phyloP scores from a whole-genome alignment of 1,140 invertebrate genomes.

The Trachelipus rathkii region DNA sequence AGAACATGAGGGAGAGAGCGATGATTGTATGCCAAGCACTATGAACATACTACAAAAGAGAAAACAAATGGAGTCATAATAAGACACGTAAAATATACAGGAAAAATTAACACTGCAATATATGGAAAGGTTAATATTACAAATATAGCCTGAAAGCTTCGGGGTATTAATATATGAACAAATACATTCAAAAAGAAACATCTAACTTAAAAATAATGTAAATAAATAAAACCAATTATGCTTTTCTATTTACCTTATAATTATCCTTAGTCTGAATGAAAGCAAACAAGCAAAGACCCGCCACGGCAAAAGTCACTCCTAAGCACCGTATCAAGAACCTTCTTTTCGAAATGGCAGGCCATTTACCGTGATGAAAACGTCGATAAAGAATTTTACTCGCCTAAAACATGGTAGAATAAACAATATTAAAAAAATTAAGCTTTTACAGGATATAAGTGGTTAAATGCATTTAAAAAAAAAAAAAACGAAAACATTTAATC shows the following conservation, averaged over 20 bases:
- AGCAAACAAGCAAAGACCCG: constrained; percentile 73
- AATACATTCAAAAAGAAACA: too few relatives aligned
- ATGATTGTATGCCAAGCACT: constrained; percentile 84
- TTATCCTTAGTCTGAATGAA: constrained; percentile 71
- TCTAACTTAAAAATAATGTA: too few relatives aligned
- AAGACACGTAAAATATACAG: not conserved
- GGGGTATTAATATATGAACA: too few relatives aligned
- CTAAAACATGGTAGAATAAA: too few relatives aligned
- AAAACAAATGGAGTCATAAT: not conserved
- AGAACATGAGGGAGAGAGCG: constrained; percentile 70
- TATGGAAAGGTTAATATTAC: too few relatives aligned
- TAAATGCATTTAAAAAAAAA: too few relatives aligned
- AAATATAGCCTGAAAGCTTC: too few relatives aligned
- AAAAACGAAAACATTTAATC: too few relatives aligned
- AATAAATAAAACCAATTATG: too few relatives aligned
- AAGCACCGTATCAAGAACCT: constrained; percentile 62
- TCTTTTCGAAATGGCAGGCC: constrained; percentile 50
- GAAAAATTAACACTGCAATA: too few relatives aligned
- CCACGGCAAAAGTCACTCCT: constrained; percentile 64
- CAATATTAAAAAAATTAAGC: constrained; percentile 39
- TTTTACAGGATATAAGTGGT: too few relatives aligned
- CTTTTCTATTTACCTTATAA: constrained; percentile 33
- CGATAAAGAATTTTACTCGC: constrained; percentile 41
- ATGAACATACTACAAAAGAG: constrained; percentile 64
- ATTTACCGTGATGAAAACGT: constrained; percentile 46